Base-by-base conservation (phyloP, 1,140 invertebrate species). In the Hydropsyche tenuis region DNA sequence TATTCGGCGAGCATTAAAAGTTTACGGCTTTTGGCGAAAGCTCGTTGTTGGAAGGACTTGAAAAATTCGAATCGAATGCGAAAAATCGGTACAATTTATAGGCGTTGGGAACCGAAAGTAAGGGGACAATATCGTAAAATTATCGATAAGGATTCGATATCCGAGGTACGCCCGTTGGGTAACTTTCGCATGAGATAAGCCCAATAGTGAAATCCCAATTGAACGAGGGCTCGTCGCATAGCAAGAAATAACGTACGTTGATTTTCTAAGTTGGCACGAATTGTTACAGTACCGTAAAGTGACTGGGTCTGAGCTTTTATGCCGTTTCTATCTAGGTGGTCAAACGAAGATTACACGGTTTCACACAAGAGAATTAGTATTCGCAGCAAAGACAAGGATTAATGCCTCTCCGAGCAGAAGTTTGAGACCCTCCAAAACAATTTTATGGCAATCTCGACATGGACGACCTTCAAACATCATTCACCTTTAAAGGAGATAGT, bases 301-400 rank as follows among this genome's bases (percentile, higher is more conserved):
- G 30, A 37, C 30, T 37, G 30, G 30, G 30, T 37, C 9, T 37
- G 30, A 37, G 30, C 30, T 37, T 37, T 37, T 37, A 37, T 37
- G 30, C 9, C 9, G 30, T 37, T 37, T 37, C 30, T 37, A 37
- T 37, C 30, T 37, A 37, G 9, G 30, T 37, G 30, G 30, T 37
- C 30, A 37, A 37, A 37, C 30, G 18, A n/a, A 53, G 20, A 53
- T 53, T 7, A 7, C 20, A 20, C 48, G 48, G 48, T 53, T 53
- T 53, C 48, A 53, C 48, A 53, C 48, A 53, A 20, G 48, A 5
- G 48, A 53, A 53, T 53, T 53, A 53, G 48, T 53, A 53, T 53
- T 53, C 48, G 16, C 1, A 16, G 48, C 48, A 53, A 53, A 53
- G 48, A 53, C 48, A 53, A 53, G 48, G 48, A 53, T 53, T 53